phyloP scores from a whole-genome alignment of 1,140 invertebrate genomes.

The Argopecten irradians region DNA sequence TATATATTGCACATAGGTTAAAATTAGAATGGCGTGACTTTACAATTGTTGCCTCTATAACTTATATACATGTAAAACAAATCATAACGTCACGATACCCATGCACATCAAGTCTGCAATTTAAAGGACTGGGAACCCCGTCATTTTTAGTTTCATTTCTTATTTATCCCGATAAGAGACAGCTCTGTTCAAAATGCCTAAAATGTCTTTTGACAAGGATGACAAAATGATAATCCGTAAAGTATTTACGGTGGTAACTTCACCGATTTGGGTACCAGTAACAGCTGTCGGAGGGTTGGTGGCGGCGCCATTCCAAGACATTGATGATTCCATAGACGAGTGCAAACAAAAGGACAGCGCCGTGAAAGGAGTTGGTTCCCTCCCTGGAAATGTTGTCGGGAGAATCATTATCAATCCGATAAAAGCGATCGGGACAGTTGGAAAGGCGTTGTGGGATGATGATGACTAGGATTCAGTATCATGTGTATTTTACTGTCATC shows the following conservation, averaged over 20 bases:
- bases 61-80: no score
- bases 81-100: no score
- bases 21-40: no score
- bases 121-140: no score
- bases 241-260: conserved; percentile 37
- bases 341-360: not conserved
- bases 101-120: no score
- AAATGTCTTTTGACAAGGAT: not conserved
- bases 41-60: no score
- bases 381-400: conserved; percentile 27
- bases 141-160: no score
- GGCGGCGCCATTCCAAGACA: conserved; percentile 35
- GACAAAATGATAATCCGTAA: conserved; percentile 19
- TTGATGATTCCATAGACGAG: conserved; percentile 27
- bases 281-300: conserved; percentile 34
- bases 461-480: not conserved
- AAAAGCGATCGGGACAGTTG: conserved; percentile 29
- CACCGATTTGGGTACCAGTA: conserved; percentile 48
- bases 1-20: no score
- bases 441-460: conserved; percentile 35
- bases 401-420: not conserved
- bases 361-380: conserved; percentile 28
- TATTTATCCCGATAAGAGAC: no score
- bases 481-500: not conserved
- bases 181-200: no score